phyloP scores from a whole-genome alignment of 1,140 invertebrate species.

The Marisa cornuarietis region DNA sequence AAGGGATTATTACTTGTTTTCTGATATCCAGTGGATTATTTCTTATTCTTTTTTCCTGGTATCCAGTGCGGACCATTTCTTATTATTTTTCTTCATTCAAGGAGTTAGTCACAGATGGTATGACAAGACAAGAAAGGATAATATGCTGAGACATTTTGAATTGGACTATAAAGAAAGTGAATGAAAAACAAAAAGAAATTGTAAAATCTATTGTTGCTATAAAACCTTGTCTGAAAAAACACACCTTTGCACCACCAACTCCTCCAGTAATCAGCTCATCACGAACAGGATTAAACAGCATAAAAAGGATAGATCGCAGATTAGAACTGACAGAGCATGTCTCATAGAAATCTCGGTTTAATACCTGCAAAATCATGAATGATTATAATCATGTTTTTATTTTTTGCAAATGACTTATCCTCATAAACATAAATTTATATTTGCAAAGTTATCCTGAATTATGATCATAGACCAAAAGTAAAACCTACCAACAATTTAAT shows the following conservation, averaged over 20 bases:
- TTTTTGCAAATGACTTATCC: background rate
- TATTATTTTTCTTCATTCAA: too few species aligned
- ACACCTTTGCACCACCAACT: constrained; percentile 63
- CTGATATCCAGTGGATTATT: too few species aligned
- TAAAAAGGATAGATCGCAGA: constrained; percentile 61
- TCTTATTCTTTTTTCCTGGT: too few species aligned
- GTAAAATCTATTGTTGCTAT: background rate
- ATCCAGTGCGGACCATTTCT: too few species aligned
- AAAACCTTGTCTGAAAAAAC: background rate
- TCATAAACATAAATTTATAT: too few species aligned
- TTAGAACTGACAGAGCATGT: constrained; percentile 59
- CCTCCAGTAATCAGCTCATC: constrained; percentile 66
- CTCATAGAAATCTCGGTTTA: constrained; percentile 63
- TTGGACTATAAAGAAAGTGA: background rate
- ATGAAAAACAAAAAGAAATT: background rate
- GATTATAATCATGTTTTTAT: background rate
- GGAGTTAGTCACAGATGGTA: too few species aligned
- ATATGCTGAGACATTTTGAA: constrained; percentile 3
- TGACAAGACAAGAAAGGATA: too few species aligned
- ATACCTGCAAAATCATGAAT: constrained; percentile 47
- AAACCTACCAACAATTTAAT: too few species aligned
- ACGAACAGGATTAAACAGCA: constrained; percentile 63
- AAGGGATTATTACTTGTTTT: too few species aligned
- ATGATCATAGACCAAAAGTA: too few species aligned
- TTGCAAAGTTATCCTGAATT: too few species aligned